These are phyloP conservation scores for Ditula angustiorana DNA, from an alignment of 2,888 invertebrate species.

Conservation along the genomic window DNA sequence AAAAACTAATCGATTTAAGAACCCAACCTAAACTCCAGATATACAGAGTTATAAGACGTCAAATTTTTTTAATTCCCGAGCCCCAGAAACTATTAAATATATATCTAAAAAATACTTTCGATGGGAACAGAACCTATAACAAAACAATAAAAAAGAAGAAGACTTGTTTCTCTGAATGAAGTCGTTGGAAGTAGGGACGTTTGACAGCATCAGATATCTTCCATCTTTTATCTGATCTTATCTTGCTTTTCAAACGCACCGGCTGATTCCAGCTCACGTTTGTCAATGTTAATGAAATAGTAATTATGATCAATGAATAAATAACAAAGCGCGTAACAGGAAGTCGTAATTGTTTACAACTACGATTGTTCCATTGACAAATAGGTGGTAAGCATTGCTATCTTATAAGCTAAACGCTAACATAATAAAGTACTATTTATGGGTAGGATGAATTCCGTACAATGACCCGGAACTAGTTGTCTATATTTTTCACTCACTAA, in stretches of 20 bases:
- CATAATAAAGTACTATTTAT: no score
- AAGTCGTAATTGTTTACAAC: slow-evolving; percentile 18
- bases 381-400: no score
- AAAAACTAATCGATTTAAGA: no score
- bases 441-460: no score
- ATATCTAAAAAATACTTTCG: background rate
- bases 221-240: slow-evolving; percentile 27
- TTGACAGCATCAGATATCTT: slow-evolving; percentile 32
- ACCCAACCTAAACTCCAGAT: no score
- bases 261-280: background rate
- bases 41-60: background rate
- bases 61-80: background rate
- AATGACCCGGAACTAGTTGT: no score
- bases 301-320: slow-evolving; percentile 23
- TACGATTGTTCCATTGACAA: background rate
- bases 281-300: slow-evolving; percentile 22
- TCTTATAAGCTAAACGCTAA: no score
- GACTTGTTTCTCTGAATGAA: slow-evolving; percentile 22
- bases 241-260: slow-evolving; percentile 16
- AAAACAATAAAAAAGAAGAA: slow-evolving; percentile 4
- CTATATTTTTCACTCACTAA: no score
- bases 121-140: background rate
- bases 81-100: background rate
- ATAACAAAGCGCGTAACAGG: background rate
- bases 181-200: background rate